Evolutionary conservation across 1,140 invertebrate species (phyloP), one percentile per base, ranked within the genome.

Genomic region (Panulirus ornatus): DNA sequence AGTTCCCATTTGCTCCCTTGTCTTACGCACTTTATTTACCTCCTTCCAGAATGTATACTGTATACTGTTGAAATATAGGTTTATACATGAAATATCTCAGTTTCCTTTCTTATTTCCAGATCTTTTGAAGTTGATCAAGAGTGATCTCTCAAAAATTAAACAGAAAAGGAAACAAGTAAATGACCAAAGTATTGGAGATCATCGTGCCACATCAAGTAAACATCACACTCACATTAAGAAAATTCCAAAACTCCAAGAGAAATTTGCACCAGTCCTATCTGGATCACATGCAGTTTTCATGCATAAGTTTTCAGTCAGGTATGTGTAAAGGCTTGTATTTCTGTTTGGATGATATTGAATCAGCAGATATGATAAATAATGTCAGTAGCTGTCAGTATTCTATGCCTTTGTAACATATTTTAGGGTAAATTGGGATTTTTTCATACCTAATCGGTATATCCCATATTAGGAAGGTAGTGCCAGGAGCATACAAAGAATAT

Each of bases 121-220:
- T 58, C 85, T 87, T 16, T 54, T 87, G 1, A 87, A 87, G 36
- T 44, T 87, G 75, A 87, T 87, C 40, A 87, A 87, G 73, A 87
- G 30, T 79, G 85, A 87, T 51, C 85, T 87, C 19, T 51, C 51
- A 6, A 87, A 87, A 51, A 22, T 87, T n/a, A 87, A 58, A 47
- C 34, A 78, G n/a, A 44, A 87, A 16, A 87, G 16, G 16, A 22
- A 42, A 36, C 14, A 54, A 6, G 11, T 16, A 34, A 27, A 34
- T 42, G 22, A 66, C 38, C 42, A 36, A n/a, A 66, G 51, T 22
- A 19, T 66, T 40, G 2, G 14, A 16, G 38, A 19, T 22, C 38
- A 19, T 44, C 42, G n/a, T 63, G 36, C 34, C 0, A 47, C 36
- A 44, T 27, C 27, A 66, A 66, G 58, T 30, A 66, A 30, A 66